Evolutionary conservation across 2,113 vertebrate species (phyloP), one percentile per base, ranked within the genome.

Genomic region (Gobio gobio): DNA sequence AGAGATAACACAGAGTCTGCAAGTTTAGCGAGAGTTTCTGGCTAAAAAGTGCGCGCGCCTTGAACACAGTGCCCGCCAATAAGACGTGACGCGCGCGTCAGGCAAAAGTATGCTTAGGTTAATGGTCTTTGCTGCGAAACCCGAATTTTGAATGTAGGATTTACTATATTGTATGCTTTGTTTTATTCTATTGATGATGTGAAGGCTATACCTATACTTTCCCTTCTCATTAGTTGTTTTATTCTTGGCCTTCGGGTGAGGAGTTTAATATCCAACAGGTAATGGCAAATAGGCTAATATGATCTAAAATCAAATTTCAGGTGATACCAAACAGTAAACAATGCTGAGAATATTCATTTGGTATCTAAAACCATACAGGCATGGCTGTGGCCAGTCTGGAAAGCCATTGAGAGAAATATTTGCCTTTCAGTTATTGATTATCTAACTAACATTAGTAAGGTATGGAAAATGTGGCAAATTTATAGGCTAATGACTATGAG

Each of bases 1-100:
- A 94, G 96, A 94, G 96, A 96, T 95, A 96, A 94, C 94, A 95
- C 89, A 89, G 94, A 89, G 94, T 78, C 95, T 93, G 88, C 74
- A 81, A 90, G 87, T 87, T 88, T 89, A 83, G 75, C 51, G 64
- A 83, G 78, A 86, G 87, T 83, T 86, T 64, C 89, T 86, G 78
- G 78, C 51, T 61, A 43, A 85, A 85, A 81, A 77, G 75, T 59
- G 85, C 51, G 58, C 47, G 54, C 24, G 43, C 59, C 63, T 54
- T 77, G 68, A 36, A 64, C 82, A 66, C 66, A 70, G 87, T 84
- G 78, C 85, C 86, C 47, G 81, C 51, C 86, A 87, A 20, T 33
- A 80, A 49, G 86, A 66, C 82, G 51, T 79, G 77, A 61, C 61
- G 9, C 16, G 43, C 14, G 64, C 22, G 29, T 56, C 45, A 56